phyloP scores from a whole-genome alignment of 2,888 invertebrate genomes.

The Anoplius nigerrimus region DNA sequence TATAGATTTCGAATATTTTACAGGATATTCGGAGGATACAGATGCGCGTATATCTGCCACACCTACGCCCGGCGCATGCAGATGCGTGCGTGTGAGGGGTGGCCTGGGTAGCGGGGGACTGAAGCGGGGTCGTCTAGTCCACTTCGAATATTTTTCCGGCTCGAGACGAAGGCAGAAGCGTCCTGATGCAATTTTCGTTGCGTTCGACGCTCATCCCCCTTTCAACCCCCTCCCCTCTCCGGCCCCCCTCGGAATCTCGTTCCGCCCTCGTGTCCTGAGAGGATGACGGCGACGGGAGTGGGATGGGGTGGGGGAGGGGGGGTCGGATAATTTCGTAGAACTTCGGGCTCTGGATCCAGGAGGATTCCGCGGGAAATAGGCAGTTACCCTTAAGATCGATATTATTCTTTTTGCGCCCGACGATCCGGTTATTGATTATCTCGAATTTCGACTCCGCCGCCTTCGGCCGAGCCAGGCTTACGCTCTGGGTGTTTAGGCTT shows the following conservation, averaged over 20 bases:
- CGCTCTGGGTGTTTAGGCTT: not conserved
- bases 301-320: not conserved
- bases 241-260: constrained; percentile 43
- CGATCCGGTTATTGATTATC: constrained; percentile 5
- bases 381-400: constrained; percentile 33
- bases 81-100: not conserved
- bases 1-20: constrained; percentile 62
- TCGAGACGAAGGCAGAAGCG: constrained; percentile 21
- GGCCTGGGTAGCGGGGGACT: not conserved
- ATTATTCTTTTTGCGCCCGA: constrained; percentile 14
- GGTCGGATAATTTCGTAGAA: constrained; percentile 43
- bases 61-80: not conserved
- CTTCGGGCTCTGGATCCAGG: constrained; percentile 22
- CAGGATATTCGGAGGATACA: constrained; percentile 27
- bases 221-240: constrained; percentile 2
- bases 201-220: constrained; percentile 19
- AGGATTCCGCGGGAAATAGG: constrained; percentile 41
- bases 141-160: constrained; percentile 50
- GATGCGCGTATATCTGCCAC: constrained; percentile 17
- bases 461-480: not conserved
- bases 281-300: constrained; percentile 1
- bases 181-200: constrained; percentile 55
- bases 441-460: not conserved
- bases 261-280: constrained; percentile 32
- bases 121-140: constrained; percentile 22